Evolutionary conservation across 2,113 vertebrate genomes (phyloP).

Genomic region (Sylvilagus bachmani): DNA sequence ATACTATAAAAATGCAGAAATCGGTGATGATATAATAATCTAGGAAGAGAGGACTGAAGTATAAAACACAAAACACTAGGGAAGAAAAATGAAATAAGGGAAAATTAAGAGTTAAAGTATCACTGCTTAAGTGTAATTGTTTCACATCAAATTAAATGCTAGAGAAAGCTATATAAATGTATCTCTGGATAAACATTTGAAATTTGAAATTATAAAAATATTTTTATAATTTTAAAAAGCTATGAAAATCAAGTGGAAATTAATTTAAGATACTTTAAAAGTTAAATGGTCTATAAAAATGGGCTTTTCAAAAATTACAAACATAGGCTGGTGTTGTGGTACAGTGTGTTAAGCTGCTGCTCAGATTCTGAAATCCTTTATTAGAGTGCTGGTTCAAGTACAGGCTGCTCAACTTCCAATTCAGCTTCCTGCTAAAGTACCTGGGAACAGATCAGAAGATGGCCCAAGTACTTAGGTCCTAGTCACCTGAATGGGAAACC

Average conservation of each 20-base stretch:
- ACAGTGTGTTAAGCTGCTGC: too few relatives aligned
- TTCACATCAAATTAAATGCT: neutral
- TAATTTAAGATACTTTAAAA: slow-evolving; percentile 29
- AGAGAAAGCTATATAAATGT: neutral
- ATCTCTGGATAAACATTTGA: neutral
- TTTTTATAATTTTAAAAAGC: neutral
- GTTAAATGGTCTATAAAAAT: neutral
- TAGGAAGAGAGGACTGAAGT: neutral
- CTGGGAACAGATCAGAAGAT: too few relatives aligned
- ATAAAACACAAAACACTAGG: neutral
- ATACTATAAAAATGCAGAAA: neutral
- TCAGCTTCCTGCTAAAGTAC: too few relatives aligned
- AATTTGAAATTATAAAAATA: neutral
- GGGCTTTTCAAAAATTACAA: neutral
- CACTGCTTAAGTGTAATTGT: neutral
- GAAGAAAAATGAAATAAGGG: neutral
- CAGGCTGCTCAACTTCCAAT: too few relatives aligned
- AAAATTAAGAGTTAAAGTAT: neutral
- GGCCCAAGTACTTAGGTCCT: too few relatives aligned
- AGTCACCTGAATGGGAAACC: too few relatives aligned
- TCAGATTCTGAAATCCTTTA: too few relatives aligned
- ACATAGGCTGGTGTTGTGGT: too few relatives aligned
- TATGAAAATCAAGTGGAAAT: slow-evolving; percentile 1
- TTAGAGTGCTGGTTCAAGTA: too few relatives aligned
- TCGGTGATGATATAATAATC: neutral